A percentile compares a stretch with the other conserved stretches of the same genome.
These are phyloP conservation scores for Rhabdomys pumilio DNA, from an alignment of 2,797 vertebrate genomes.

Conservation along the genomic window DNA sequence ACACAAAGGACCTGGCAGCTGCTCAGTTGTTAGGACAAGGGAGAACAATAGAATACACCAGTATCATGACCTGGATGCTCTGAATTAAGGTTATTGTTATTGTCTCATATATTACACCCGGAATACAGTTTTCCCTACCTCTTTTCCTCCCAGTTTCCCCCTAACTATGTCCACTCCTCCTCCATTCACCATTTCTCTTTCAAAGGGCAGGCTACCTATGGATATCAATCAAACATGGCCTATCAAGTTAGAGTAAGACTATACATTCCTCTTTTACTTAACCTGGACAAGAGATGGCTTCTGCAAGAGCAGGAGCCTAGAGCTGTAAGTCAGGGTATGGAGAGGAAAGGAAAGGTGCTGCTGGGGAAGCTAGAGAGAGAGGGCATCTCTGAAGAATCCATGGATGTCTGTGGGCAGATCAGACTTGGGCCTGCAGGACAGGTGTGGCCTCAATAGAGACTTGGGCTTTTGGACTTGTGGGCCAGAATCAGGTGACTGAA, in stretches of 20 bases:
- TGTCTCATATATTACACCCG: background rate
- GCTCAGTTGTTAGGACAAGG: background rate
- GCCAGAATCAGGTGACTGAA: background rate
- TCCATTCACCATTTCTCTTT: background rate
- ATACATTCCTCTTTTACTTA: background rate
- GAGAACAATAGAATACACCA: too few relatives aligned
- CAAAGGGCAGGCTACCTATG: background rate
- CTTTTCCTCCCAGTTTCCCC: background rate
- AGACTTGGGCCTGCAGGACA: background rate
- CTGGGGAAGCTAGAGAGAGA: background rate
- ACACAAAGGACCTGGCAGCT: background rate
- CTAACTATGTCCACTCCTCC: too few relatives aligned
- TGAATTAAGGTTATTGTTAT: background rate
- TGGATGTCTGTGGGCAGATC: background rate
- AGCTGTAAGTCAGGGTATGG: background rate
- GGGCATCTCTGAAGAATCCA: background rate
- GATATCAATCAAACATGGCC: background rate
- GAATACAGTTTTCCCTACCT: background rate
- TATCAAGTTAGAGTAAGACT: background rate
- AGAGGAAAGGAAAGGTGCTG: background rate
- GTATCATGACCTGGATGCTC: background rate
- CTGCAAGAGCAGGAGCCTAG: background rate
- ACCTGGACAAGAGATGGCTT: background rate
- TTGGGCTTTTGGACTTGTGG: background rate
- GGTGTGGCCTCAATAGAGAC: background rate